Evolutionary conservation across 2,113 vertebrate genomes (phyloP).

Genomic region (Spilogale gracilis): DNA sequence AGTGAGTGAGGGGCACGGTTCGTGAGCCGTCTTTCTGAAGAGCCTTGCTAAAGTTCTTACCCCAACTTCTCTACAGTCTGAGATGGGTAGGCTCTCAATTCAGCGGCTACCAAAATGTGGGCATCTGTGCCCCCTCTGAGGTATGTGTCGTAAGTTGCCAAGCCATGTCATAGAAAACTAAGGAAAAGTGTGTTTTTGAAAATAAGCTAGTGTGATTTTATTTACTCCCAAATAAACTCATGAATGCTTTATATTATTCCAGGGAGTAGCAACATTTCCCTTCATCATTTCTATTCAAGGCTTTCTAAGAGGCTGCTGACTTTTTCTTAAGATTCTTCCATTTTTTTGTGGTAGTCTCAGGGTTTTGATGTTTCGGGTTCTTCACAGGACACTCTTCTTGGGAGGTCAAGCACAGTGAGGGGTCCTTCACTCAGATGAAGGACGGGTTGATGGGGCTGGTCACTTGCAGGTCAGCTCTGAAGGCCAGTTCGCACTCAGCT

Average conservation of each 20-base stretch:
- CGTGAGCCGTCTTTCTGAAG: not conserved
- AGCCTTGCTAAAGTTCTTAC: not conserved
- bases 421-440: constrained; percentile 31
- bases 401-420: constrained; percentile 7
- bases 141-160: not conserved
- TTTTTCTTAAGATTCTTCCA: not conserved
- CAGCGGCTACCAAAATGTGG: not conserved
- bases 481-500: not conserved
- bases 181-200: not conserved
- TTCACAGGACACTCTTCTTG: constrained; percentile 49
- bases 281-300: not conserved
- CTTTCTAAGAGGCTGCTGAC: constrained; percentile 36
- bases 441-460: constrained; percentile 8
- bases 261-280: not conserved
- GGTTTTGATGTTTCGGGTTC: constrained; percentile 8
- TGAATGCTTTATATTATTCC: constrained; percentile 2
- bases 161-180: not conserved
- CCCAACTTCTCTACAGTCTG: not conserved
- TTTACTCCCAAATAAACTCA: not conserved
- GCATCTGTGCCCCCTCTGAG: not conserved
- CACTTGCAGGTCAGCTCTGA: constrained; percentile 52
- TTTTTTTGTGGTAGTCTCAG: not conserved
- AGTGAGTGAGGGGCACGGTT: not conserved
- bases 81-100: not conserved
- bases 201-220: constrained; percentile 18